A percentile compares a stretch with the other conserved stretches of the same genome.
Conservation (phyloP, 2,113 vertebrate genomes). For the Megaceryle maxima region DNA sequence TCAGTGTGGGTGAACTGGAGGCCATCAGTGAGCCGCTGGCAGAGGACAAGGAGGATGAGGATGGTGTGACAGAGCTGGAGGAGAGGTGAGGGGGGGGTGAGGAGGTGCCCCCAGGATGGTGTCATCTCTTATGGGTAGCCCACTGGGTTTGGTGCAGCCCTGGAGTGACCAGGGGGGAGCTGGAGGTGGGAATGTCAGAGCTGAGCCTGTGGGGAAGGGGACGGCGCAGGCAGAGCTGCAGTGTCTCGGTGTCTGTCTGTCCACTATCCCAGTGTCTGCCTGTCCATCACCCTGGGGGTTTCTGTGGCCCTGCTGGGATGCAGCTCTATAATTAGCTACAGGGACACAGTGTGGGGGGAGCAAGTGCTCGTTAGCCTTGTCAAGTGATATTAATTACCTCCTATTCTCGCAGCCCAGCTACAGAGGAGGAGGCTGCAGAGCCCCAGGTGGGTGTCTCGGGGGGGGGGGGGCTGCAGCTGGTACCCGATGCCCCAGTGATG, state of each 20-base stretch:
- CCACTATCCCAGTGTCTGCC: too few species aligned
- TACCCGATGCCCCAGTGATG: fast-evolving
- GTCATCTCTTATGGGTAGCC: background rate
- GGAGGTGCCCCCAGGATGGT: background rate
- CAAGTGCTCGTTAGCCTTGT: background rate
- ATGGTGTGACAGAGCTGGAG: background rate
- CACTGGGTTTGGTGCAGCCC: background rate
- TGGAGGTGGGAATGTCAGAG: background rate
- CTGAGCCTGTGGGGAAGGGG: fast-evolving
- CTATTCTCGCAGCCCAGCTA: background rate
- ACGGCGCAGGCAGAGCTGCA: background rate
- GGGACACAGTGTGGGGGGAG: background rate
- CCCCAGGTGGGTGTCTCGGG: constrained; percentile 1
- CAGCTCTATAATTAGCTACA: background rate
- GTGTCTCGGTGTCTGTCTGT: background rate
- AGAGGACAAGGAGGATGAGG: constrained; percentile 32
- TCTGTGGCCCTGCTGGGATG: background rate
- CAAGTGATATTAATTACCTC: fast-evolving
- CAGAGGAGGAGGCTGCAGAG: background rate
- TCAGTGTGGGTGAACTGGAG: background rate
- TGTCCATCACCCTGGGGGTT: background rate
- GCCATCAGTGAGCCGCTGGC: background rate
- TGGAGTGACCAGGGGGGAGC: background rate
- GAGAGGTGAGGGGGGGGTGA: background rate
- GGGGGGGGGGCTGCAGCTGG: background rate